Conservation (phyloP, 2,113 vertebrate genomes). For the Oceanodroma tethys region DNA sequence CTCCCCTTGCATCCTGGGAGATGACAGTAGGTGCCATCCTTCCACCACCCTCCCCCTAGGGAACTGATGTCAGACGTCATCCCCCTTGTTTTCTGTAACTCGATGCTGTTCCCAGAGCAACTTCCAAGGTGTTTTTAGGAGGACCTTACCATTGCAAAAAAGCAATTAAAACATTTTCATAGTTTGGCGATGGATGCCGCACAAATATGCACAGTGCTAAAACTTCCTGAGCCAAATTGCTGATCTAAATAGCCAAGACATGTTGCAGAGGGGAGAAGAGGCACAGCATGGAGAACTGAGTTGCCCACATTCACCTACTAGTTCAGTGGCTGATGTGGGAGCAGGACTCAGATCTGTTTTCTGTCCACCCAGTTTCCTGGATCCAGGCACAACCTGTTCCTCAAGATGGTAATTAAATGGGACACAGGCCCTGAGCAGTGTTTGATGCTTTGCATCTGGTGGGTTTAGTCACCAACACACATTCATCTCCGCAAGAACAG, state of each 20-base stretch:
- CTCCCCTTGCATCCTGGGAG: not conserved
- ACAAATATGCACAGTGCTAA: not conserved
- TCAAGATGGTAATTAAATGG: conserved; percentile 1
- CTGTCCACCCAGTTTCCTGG: not conserved
- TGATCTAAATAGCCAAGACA: not conserved
- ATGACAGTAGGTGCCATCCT: not conserved
- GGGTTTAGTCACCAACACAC: conserved; percentile 26
- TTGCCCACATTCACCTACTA: not conserved
- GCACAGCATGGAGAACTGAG: not conserved
- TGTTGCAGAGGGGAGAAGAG: not conserved
- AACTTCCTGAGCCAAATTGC: not conserved
- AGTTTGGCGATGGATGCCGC: not conserved
- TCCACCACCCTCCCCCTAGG: not conserved
- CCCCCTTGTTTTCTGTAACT: not conserved
- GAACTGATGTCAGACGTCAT: not conserved
- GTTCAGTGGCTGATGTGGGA: not conserved
- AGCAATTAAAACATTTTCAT: not conserved
- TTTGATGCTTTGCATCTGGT: not conserved
- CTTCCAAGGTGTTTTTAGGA: not conserved
- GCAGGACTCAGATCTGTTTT: not conserved
- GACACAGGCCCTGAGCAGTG: not conserved
- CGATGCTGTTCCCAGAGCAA: not conserved
- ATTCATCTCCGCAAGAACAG: conserved; percentile 13
- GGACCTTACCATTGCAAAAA: not conserved
- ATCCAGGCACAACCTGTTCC: not conserved